A percentile compares a stretch with the other conserved stretches of the same genome.
These are phyloP conservation scores for Aspiorhynchus laticeps DNA, from an alignment of 2,113 vertebrate species.

Conservation along the genomic window DNA sequence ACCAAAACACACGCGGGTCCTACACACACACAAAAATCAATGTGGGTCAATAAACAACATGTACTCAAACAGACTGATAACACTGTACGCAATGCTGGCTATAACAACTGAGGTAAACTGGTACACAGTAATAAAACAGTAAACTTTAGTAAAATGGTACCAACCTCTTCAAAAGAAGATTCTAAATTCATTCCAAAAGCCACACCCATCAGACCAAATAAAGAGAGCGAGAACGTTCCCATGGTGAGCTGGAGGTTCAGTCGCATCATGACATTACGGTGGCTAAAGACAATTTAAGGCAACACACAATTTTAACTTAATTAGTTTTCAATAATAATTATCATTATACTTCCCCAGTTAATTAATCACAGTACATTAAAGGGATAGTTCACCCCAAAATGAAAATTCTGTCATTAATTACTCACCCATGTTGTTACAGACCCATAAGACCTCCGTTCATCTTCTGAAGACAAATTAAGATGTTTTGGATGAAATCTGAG, in stretches of 20 bases:
- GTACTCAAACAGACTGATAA: too few relatives aligned
- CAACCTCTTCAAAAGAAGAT: slow-evolving; percentile 93
- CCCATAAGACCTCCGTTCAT: too few relatives aligned
- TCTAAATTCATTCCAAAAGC: slow-evolving; percentile 98
- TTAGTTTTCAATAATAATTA: too few relatives aligned
- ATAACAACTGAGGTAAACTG: neutral
- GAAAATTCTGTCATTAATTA: too few relatives aligned
- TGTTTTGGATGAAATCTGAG: too few relatives aligned
- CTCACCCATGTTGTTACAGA: too few relatives aligned
- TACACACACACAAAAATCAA: too few relatives aligned
- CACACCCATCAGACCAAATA: slow-evolving; percentile 94
- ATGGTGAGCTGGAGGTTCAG: slow-evolving; percentile 96
- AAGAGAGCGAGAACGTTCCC: slow-evolving; percentile 94
- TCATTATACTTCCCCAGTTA: too few relatives aligned
- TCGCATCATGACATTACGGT: slow-evolving; percentile 99
- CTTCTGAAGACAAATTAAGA: too few relatives aligned
- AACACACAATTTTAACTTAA: neutral
- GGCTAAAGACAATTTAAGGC: slow-evolving; percentile 71
- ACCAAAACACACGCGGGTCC: slow-evolving; percentile 92
- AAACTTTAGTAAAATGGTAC: neutral
- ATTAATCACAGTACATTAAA: neutral
- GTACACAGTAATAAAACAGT: neutral
- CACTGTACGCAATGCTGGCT: neutral
- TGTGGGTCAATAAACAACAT: too few relatives aligned
- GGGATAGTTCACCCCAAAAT: too few relatives aligned